phyloP scores from a whole-genome alignment of 2,113 vertebrate genomes.

The Leptosomus discolor region DNA sequence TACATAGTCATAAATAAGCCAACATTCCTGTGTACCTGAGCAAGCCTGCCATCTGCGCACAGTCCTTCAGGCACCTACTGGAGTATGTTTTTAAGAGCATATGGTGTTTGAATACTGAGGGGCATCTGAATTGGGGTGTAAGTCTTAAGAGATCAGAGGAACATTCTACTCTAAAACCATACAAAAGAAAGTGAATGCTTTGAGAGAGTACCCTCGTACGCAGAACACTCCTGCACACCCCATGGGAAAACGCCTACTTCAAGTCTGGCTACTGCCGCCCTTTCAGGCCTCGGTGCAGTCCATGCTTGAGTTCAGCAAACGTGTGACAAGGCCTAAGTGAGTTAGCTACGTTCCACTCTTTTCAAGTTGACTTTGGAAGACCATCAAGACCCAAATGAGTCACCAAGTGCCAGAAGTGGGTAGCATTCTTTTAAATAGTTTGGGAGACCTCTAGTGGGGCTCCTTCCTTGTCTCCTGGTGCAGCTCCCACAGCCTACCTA shows the following conservation, averaged over 20 bases:
- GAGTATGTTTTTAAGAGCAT: not conserved
- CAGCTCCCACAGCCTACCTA: not conserved
- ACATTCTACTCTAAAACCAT: not conserved
- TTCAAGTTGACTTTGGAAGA: not conserved
- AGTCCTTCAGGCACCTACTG: not conserved
- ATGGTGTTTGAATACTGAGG: not conserved
- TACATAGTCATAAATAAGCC: not conserved
- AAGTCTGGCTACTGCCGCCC: not conserved
- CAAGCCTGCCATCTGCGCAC: not conserved
- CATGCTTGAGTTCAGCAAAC: not conserved
- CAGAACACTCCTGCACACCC: not conserved
- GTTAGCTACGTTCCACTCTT: not conserved
- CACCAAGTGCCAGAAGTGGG: not conserved
- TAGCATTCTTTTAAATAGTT: not conserved
- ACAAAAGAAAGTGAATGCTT: not conserved
- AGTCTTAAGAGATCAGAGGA: not conserved
- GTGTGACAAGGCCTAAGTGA: not conserved
- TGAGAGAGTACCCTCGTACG: accelerated
- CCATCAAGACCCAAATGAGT: not conserved
- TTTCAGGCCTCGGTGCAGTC: not conserved
- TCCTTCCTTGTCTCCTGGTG: not conserved
- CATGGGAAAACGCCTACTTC: not conserved
- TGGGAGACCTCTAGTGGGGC: constrained; percentile 45
- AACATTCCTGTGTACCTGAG: not conserved
- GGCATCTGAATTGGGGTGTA: not conserved